Base-by-base conservation (phyloP, 2,888 invertebrate species). In the Lasioglossum pauxillum region DNA sequence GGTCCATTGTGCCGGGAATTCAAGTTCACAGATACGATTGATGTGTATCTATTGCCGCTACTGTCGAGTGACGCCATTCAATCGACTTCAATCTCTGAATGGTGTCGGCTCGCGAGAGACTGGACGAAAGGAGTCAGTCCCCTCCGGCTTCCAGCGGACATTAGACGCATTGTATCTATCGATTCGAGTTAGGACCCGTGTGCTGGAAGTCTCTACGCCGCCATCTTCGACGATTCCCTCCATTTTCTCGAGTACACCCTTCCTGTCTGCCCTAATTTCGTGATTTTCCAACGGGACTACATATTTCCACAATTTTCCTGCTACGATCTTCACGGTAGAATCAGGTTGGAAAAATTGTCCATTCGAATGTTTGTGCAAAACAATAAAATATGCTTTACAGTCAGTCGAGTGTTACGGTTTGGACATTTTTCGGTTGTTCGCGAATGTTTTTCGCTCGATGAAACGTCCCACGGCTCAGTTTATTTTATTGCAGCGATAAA, bases 21-120 rank as follows among this genome's bases (percentile, higher is more conserved):
- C 92, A 92, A 93, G 93, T 93, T 93, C 93, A 92, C 91, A 92
- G 91, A 91, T 89, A 92, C 92, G 90, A 92, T 93, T 87, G 87
- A 77, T 85, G 82, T 88, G 88, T 91, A 89, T 91, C 87, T 86
- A 88, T 88, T 86, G 83, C 78, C 64, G 84, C 83, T 82, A 84
- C 85, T 75, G 82, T 82, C 71, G 84, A 79, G 78, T 82, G 86
- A 81, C 85, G 88, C 91, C 89, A 92, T 92, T 93, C 92, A 93
- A 92, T 93, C 92, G 92, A 93, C 92, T 92, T 91, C 93, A 92
- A 93, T 93, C 91, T 91, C 80, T 86, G 81, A 86, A 87, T 84
- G 84, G 87, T 84, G 90, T 85, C 81, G 87, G 89, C 77, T 77
- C 84, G 77, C 81, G 78, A 67, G 57, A 12, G 60, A 12, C 49